phyloP scores from a whole-genome alignment of 2,797 vertebrate genomes.

The Phrynocephalus forsythii region DNA sequence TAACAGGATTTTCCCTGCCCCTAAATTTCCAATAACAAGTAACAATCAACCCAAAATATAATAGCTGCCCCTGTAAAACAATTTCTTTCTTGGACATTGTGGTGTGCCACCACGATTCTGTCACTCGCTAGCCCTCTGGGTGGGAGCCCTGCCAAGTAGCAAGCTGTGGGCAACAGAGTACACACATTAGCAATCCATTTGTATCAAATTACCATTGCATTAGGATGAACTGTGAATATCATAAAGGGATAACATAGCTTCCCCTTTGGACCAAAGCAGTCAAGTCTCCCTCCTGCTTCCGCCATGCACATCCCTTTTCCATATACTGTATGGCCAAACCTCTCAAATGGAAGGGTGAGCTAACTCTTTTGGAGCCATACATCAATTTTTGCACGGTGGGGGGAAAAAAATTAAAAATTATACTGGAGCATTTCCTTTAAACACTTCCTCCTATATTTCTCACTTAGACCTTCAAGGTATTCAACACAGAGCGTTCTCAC shows the following conservation, averaged over 20 bases:
- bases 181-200: conserved; percentile 28
- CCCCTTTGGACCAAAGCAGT: not conserved
- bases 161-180: not conserved
- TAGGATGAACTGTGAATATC: not conserved
- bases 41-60: not conserved
- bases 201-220: conserved; percentile 11
- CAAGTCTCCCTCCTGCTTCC: not conserved
- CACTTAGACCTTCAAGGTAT: conserved; percentile 19
- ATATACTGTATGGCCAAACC: not conserved
- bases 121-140: not conserved
- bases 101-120: not conserved
- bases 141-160: conserved; percentile 11
- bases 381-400: conserved; percentile 11
- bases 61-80: not conserved
- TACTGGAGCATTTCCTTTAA: not conserved
- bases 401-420: conserved; percentile 20
- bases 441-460: conserved; percentile 26
- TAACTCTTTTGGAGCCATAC: not conserved
- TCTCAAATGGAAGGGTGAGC: not conserved
- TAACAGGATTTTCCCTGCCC: not conserved
- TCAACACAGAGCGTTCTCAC: conserved; percentile 26
- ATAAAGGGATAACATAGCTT: not conserved
- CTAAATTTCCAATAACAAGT: too few relatives aligned
- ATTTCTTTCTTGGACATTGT: not conserved
- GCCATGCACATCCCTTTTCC: not conserved